These are phyloP conservation scores for Morelia viridis DNA, from an alignment of 2,797 vertebrate genomes.

Conservation along the genomic window DNA sequence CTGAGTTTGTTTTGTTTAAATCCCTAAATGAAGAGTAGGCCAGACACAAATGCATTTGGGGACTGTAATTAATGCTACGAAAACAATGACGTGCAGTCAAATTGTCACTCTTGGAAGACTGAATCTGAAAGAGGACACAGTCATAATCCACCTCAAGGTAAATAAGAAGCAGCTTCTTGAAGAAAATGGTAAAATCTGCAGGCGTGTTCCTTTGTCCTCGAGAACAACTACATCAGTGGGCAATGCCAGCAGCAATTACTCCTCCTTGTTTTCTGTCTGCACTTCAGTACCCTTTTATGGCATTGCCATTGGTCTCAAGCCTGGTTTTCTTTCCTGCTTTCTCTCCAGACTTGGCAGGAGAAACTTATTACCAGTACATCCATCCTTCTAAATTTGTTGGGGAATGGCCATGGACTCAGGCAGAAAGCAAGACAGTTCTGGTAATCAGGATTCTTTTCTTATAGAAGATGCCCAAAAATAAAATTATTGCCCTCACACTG, in stretches of 20 bases:
- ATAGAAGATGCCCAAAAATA: too few species aligned
- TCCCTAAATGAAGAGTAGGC: slow-evolving; percentile 22
- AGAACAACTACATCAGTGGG: neutral
- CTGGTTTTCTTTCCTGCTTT: neutral
- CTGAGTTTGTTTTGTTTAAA: slow-evolving; percentile 41
- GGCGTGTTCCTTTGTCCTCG: neutral
- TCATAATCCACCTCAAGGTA: neutral
- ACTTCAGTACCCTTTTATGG: neutral
- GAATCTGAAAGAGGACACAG: slow-evolving; percentile 39
- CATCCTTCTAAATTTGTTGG: neutral
- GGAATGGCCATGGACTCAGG: neutral
- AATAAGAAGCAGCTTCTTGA: slow-evolving; percentile 25
- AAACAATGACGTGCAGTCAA: slow-evolving; percentile 41
- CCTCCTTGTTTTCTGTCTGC: neutral
- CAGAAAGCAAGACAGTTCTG: neutral
- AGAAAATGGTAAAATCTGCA: neutral
- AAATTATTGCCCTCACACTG: too few species aligned
- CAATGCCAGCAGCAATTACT: neutral
- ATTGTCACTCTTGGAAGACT: slow-evolving; percentile 26
- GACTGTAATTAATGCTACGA: slow-evolving; percentile 38
- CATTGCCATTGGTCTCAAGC: neutral
- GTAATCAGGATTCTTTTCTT: neutral
- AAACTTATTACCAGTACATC: neutral
- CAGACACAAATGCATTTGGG: slow-evolving; percentile 30
- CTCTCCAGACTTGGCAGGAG: neutral